A percentile compares a stretch with the other conserved stretches of the same genome.
These are phyloP conservation scores for Drosophila orosa DNA, from an alignment of 1,140 invertebrate species.

Conservation along the genomic window DNA sequence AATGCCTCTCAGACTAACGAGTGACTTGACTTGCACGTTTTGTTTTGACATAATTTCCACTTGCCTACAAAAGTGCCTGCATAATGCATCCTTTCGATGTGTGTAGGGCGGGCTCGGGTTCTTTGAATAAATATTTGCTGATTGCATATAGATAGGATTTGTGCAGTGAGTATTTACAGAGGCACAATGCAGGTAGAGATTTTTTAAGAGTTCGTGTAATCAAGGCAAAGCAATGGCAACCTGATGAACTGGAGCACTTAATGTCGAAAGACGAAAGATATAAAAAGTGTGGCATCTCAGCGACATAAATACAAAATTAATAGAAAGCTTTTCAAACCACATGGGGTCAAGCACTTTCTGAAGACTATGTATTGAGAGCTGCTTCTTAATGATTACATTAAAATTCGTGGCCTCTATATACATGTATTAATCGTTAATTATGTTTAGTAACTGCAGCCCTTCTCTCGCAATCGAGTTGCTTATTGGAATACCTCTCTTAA, in stretches of 20 bases:
- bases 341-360: background rate
- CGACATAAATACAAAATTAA: constrained; percentile 14
- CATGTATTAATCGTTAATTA: background rate
- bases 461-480: background rate
- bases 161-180: constrained; percentile 60
- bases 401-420: background rate
- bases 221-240: constrained; percentile 21
- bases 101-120: constrained; percentile 2
- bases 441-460: background rate
- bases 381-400: background rate
- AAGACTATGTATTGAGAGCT: background rate
- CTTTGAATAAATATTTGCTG: constrained; percentile 67
- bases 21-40: constrained; percentile 67
- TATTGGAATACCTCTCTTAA: background rate
- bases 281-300: background rate
- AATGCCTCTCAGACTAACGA: constrained; percentile 58
- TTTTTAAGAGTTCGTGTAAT: constrained; percentile 20
- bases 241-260: constrained; percentile 6
- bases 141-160: constrained; percentile 79
- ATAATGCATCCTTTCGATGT: constrained; percentile 55
- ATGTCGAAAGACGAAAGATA: background rate
- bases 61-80: constrained; percentile 64
- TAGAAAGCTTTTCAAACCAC: no score
- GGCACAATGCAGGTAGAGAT: constrained; percentile 17
- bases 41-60: constrained; percentile 79